Conservation (phyloP, 2,113 vertebrate genomes). For the Eurypyga helias region DNA sequence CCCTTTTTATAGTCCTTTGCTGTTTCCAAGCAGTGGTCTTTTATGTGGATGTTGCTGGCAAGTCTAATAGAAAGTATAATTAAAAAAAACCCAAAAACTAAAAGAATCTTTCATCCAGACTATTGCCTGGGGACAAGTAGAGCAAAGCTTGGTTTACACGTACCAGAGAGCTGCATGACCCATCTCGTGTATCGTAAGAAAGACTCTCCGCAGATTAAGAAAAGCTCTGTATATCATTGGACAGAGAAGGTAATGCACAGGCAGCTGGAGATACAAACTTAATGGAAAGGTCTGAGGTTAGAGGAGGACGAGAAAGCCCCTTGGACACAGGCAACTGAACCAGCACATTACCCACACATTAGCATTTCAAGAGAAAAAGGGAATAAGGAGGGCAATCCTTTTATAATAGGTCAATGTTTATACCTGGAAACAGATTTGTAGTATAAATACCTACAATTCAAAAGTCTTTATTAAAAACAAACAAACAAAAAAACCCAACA, state of each 20-base stretch:
- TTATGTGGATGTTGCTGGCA: not conserved
- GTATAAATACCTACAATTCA: not conserved
- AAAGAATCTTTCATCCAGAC: not conserved
- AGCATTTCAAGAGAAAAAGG: constrained; percentile 53
- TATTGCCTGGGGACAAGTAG: constrained; percentile 31
- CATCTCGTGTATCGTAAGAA: not conserved
- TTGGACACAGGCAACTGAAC: not conserved
- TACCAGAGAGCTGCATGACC: constrained; percentile 1
- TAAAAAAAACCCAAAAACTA: not conserved
- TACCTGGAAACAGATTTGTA: constrained; percentile 37
- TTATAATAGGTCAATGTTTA: constrained; percentile 13
- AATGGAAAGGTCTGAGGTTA: constrained; percentile 57
- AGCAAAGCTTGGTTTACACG: constrained; percentile 37
- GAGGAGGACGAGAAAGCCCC: constrained; percentile 49
- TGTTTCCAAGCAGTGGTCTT: not conserved
- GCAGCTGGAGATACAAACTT: constrained; percentile 49
- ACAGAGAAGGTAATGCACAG: constrained; percentile 55
- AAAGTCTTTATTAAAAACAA: not conserved
- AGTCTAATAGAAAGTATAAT: not conserved
- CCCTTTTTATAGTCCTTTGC: not conserved
- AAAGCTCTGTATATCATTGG: constrained; percentile 33
- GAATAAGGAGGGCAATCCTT: constrained; percentile 30
- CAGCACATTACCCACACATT: constrained; percentile 19
- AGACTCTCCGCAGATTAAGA: constrained; percentile 22
- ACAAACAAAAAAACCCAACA: not conserved